Conservation (phyloP, 2,797 vertebrate species). For the Passerculus sandwichensis region DNA sequence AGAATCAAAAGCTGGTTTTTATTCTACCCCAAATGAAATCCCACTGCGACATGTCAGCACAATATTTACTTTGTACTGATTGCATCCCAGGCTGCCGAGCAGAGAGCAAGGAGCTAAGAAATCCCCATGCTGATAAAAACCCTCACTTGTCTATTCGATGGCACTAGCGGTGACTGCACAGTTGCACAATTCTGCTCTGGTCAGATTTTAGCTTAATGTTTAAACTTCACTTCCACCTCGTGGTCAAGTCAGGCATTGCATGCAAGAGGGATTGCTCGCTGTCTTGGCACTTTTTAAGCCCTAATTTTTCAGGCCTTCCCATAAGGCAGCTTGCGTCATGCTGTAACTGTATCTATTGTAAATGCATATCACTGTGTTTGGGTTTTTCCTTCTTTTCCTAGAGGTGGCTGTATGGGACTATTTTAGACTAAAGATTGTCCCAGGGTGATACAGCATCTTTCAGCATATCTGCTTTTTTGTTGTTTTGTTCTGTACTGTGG, state of each 20-base stretch:
- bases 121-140: neutral
- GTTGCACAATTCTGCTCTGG: rapidly evolving
- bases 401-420: rapidly evolving
- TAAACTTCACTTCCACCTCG: constrained; percentile 63
- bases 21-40: neutral
- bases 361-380: rapidly evolving
- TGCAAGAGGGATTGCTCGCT: rapidly evolving
- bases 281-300: neutral
- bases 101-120: neutral
- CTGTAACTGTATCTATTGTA: neutral
- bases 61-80: constrained; percentile 22
- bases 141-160: neutral
- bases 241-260: neutral
- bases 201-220: neutral
- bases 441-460: neutral
- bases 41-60: neutral
- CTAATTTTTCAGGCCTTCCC: neutral
- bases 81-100: neutral
- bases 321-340: neutral
- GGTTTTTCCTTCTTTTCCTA: neutral
- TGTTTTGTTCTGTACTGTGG: neutral
- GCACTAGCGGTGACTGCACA: neutral
- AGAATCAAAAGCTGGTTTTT: constrained; percentile 26
- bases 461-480: neutral
- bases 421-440: neutral